A percentile compares a stretch with the other conserved stretches of the same genome.
Conservation (phyloP, 2,113 vertebrate genomes). For the Siniperca chuatsi region DNA sequence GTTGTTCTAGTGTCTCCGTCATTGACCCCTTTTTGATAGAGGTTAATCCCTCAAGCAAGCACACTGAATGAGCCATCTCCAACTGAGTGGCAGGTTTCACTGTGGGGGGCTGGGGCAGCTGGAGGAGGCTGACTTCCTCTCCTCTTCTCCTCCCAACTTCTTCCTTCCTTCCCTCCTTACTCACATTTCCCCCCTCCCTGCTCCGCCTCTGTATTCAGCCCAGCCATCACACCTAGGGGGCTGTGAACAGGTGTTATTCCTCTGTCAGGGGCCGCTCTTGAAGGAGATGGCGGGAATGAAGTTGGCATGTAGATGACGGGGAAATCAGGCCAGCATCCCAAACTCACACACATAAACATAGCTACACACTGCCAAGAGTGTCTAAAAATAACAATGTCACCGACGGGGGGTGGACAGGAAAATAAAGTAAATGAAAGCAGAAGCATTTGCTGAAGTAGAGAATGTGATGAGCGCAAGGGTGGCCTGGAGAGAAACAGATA, state of each 20-base stretch:
- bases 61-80: constrained; percentile 35
- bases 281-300: constrained; percentile 53
- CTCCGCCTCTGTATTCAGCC: constrained; percentile 19
- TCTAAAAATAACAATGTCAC: constrained; percentile 69
- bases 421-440: constrained; percentile 69
- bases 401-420: constrained; percentile 49
- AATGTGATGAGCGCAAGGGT: constrained; percentile 47
- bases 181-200: background rate
- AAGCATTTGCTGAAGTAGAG: constrained; percentile 55
- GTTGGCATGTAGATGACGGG: constrained; percentile 54
- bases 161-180: constrained; percentile 9
- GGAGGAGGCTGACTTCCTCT: constrained; percentile 15
- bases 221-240: constrained; percentile 32
- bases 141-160: constrained; percentile 1
- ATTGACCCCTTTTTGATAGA: constrained; percentile 44
- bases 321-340: constrained; percentile 72
- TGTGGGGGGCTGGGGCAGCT: background rate
- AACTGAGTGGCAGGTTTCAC: constrained; percentile 49
- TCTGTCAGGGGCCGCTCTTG: constrained; percentile 42
- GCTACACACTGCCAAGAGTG: constrained; percentile 33
- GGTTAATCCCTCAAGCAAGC: constrained; percentile 51
- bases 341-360: constrained; percentile 47
- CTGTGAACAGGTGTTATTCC: constrained; percentile 70
- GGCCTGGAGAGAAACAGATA: constrained; percentile 56
- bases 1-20: constrained; percentile 21